These are phyloP conservation scores for Lacanobia wlatinum DNA, from an alignment of 2,888 invertebrate species.

Conservation along the genomic window DNA sequence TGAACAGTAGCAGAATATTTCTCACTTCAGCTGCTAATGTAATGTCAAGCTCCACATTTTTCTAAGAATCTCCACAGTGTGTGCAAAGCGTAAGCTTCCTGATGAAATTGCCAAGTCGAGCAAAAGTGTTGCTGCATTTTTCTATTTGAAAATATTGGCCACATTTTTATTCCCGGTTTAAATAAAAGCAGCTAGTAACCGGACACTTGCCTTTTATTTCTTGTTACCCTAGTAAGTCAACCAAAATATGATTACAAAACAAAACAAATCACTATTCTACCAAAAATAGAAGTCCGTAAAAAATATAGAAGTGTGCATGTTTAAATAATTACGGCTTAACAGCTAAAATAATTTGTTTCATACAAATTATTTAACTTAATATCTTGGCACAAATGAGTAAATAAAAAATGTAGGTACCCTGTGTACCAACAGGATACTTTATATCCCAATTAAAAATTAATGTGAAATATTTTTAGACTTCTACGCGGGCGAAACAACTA, in stretches of 20 bases:
- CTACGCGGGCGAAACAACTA: rapidly evolving
- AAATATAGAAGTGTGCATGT: no score
- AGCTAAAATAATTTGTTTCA: no score
- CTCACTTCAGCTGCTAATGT: not conserved
- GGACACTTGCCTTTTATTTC: not conserved
- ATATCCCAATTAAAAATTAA: no score
- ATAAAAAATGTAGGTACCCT: no score
- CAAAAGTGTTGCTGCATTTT: no score
- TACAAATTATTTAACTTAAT: no score
- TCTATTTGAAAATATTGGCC: no score
- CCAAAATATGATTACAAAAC: not conserved
- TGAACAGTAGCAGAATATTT: not conserved
- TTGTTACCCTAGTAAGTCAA: not conserved
- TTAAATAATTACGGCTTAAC: no score
- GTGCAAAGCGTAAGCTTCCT: not conserved
- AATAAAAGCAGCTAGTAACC: not conserved
- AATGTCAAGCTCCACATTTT: slow-evolving; percentile 2
- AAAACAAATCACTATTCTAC: no score
- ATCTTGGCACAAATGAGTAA: no score
- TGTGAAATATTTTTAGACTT: not conserved
- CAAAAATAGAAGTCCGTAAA: no score
- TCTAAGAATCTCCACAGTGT: not conserved
- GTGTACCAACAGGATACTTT: no score
- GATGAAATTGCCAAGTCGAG: slow-evolving; percentile 13
- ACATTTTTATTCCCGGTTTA: not conserved